A percentile compares a stretch with the other conserved stretches of the same genome.
Conservation (phyloP, 2,797 vertebrate genomes). For the Australoheros facetus region DNA sequence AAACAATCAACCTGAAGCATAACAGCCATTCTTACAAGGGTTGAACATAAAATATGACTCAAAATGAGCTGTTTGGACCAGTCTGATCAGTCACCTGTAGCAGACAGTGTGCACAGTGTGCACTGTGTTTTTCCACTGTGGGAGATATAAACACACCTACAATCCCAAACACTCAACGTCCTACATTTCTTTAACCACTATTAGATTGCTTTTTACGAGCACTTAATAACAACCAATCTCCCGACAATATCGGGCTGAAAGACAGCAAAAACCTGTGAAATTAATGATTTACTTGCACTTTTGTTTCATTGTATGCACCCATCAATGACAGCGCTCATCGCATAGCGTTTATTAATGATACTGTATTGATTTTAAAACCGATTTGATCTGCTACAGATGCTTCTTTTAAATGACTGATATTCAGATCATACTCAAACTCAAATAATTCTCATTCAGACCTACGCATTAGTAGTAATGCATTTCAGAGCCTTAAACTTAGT, state of each 20-base stretch:
- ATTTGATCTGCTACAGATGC: slow-evolving; percentile 16
- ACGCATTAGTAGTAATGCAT: background rate
- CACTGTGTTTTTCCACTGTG: background rate
- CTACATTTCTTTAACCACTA: background rate
- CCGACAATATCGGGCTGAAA: background rate
- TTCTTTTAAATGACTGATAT: background rate
- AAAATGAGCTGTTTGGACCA: background rate
- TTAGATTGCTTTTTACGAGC: background rate
- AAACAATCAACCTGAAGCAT: background rate
- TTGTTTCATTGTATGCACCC: no score
- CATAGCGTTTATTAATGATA: background rate
- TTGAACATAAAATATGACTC: background rate
- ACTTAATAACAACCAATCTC: background rate
- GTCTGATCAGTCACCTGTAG: slow-evolving; percentile 20
- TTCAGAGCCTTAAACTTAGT: background rate
- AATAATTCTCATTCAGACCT: background rate
- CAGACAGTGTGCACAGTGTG: slow-evolving; percentile 4
- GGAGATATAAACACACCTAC: background rate
- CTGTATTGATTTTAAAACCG: background rate
- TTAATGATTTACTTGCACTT: background rate
- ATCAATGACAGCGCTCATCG: no score
- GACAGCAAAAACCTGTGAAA: no score
- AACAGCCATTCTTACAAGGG: background rate
- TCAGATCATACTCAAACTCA: background rate
- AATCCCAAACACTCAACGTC: background rate